Evolutionary conservation across 2,113 vertebrate genomes (phyloP).

Genomic region (Illadopsis cleaveri): DNA sequence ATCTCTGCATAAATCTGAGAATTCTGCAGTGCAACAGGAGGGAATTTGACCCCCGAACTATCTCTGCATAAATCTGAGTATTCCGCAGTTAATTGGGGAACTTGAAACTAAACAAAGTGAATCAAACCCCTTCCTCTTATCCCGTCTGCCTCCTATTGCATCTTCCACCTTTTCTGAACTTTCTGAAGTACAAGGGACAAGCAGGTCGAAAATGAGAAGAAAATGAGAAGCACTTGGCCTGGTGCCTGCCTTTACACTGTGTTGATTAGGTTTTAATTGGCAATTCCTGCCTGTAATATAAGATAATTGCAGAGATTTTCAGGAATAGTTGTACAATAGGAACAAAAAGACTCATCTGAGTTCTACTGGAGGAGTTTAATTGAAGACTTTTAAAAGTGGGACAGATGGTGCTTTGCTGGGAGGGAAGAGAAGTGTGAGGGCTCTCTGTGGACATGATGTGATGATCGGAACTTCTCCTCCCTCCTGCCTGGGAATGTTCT

Average conservation of each 20-base stretch:
- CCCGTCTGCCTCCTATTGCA: not conserved
- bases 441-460: not conserved
- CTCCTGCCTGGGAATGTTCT: not conserved
- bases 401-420: slow-evolving; percentile 24
- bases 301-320: slow-evolving; percentile 57
- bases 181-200: not conserved
- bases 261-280: slow-evolving; percentile 63
- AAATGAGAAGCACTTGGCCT: slow-evolving; percentile 30
- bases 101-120: not conserved
- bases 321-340: slow-evolving; percentile 18
- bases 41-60: not conserved
- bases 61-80: not conserved
- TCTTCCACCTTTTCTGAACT: not conserved
- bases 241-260: slow-evolving; percentile 29
- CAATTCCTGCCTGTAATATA: slow-evolving; percentile 58
- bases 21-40: not conserved
- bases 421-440: not conserved
- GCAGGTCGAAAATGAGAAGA: not conserved
- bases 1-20: not conserved
- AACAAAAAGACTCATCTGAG: slow-evolving; percentile 37
- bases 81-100: not conserved
- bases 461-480: not conserved
- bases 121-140: not conserved
- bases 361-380: slow-evolving; percentile 39
- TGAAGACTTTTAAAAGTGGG: slow-evolving; percentile 13